phyloP scores from a whole-genome alignment of 2,888 invertebrate genomes.

The Lagria hirta region DNA sequence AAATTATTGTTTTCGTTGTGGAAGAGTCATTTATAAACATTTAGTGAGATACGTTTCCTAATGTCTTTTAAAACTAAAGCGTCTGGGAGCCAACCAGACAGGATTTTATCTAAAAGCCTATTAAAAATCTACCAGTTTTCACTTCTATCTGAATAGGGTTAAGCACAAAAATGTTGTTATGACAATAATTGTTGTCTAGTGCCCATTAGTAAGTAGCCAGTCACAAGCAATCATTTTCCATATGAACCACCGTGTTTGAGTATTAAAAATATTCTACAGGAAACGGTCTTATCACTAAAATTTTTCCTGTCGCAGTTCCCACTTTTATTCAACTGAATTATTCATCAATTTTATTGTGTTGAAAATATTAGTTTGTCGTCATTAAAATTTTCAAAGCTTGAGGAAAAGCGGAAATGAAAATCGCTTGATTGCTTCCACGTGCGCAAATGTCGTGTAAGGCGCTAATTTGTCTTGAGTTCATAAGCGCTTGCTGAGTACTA shows the following conservation, averaged over 20 bases:
- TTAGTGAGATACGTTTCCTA: constrained; percentile 29
- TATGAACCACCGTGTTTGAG: constrained; percentile 17
- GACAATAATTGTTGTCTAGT: not conserved
- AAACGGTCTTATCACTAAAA: constrained; percentile 38
- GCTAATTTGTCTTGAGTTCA: too few species aligned
- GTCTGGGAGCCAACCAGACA: constrained; percentile 19
- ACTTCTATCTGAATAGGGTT: constrained; percentile 7
- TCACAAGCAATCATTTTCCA: constrained; percentile 1
- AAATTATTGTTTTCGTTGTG: constrained; percentile 16
- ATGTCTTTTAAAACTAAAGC: constrained; percentile 26
- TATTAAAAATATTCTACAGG: constrained; percentile 34
- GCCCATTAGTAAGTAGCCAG: not conserved
- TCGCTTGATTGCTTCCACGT: constrained; percentile 34
- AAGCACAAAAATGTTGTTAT: constrained; percentile 3
- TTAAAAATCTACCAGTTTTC: constrained; percentile 18
- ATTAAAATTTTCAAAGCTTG: not conserved
- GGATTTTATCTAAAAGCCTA: constrained; percentile 20
- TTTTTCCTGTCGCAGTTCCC: constrained; percentile 40
- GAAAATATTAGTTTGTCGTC: too few species aligned
- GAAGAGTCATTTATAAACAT: constrained; percentile 30
- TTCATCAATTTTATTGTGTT: constrained; percentile 25
- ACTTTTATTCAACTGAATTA: constrained; percentile 30
- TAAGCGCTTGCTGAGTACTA: constrained; percentile 19
- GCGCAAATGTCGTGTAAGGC: constrained; percentile 17
- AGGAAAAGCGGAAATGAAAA: constrained; percentile 22